Base-by-base conservation (phyloP, 1,140 invertebrate genomes). In the Formica exsecta region DNA sequence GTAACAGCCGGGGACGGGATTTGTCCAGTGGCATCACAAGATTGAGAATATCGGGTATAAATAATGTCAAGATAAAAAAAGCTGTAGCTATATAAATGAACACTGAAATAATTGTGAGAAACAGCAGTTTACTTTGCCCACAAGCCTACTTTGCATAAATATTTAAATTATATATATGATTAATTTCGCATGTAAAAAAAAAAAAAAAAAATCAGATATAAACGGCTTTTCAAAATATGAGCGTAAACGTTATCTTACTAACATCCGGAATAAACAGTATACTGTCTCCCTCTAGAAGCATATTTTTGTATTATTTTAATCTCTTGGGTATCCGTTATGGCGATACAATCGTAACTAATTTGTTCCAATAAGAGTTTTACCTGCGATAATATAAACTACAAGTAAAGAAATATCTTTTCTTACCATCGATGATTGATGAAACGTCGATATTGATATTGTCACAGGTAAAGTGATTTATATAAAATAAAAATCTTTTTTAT, bases 301-400 rank as follows among this genome's bases (percentile, higher is more conserved):
- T 80, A 80, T 41, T 80, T 68, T 41, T 48, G 65, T 19, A 80
- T 68, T 80, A 80, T 80, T n/a, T 70, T 16, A 7, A 71, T 25
- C 29, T 71, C 68, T 54, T 22, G 41, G 11, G 2, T 54, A 11
- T 71, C 48, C 16, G 41, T 71, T 71, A 71, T 25, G 29, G 48
- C 29, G 1, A 29, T 29, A 25, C 22, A 71, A 9, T 71, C 48
- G 9, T 4, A 54, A 54, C 13, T 71, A 48, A 71, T 51, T 71
- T 48, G 64, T 36, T 65, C 64, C 6, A 65, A 36, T 22, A 65
- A 65, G 0, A 38, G 36, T 36, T 65, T 65, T 32, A 65, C 64
- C 64, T 38, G 32, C 19, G 8, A 65, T n/a, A 65, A 65, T 38
- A 62, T 38, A 7, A 19, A 65, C 1, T n/a, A 36, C 8, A 8